These are phyloP conservation scores for Gallinago jamesoni DNA, from an alignment of 2,113 vertebrate genomes.

Conservation along the genomic window DNA sequence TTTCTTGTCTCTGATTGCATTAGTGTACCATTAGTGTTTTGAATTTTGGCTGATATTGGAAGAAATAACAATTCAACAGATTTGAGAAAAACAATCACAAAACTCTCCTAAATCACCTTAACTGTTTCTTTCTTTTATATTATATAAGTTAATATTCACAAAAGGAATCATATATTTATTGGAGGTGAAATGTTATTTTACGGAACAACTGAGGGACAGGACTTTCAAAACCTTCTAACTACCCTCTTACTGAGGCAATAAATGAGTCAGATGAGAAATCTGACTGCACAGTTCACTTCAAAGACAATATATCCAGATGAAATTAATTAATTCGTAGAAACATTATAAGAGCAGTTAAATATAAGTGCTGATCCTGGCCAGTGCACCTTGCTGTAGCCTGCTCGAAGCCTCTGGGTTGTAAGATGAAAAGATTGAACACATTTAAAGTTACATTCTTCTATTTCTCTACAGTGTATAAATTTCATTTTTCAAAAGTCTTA, in stretches of 20 bases:
- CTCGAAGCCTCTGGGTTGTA: neutral
- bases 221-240: neutral
- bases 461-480: neutral
- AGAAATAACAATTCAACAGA: neutral
- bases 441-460: neutral
- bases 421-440: neutral
- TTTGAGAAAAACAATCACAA: neutral
- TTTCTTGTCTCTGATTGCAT: neutral
- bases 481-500: neutral
- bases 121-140: neutral
- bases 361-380: neutral
- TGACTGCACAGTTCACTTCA: neutral
- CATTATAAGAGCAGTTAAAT: neutral
- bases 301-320: neutral
- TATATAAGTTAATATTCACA: neutral
- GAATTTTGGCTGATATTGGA: neutral
- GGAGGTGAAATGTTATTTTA: neutral
- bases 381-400: neutral
- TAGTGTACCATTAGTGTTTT: neutral
- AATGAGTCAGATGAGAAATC: neutral
- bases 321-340: neutral
- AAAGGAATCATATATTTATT: neutral
- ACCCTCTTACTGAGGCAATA: neutral
- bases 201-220: neutral
- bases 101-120: neutral